Evolutionary conservation across 2,113 vertebrate species (phyloP).

Genomic region (Galbula dea): DNA sequence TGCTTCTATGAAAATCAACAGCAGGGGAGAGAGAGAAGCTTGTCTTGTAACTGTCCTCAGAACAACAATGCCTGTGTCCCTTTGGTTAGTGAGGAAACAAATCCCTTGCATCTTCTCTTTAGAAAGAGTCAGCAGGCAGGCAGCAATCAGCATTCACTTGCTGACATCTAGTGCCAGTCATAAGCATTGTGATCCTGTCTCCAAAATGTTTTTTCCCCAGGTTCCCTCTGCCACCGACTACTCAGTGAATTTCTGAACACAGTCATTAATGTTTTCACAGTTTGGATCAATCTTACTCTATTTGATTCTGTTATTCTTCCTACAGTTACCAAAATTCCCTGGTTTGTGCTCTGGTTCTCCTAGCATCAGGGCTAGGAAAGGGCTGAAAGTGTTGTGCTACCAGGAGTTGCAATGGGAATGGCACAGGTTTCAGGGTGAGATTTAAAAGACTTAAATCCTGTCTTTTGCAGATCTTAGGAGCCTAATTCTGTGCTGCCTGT

Average conservation of each 20-base stretch:
- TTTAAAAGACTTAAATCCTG: neutral
- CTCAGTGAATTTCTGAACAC: neutral
- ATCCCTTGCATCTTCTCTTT: neutral
- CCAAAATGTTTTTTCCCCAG: neutral
- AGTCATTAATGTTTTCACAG: neutral
- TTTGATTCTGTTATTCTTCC: neutral
- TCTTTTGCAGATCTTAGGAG: neutral
- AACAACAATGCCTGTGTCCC: neutral
- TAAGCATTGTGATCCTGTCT: neutral
- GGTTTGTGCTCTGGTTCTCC: neutral
- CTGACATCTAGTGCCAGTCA: slow-evolving; percentile 66
- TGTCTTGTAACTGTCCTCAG: neutral
- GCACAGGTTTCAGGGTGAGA: fast-evolving
- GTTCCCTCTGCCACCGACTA: neutral
- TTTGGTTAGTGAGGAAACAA: fast-evolving
- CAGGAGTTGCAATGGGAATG: neutral
- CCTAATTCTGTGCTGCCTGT: neutral
- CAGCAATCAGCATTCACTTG: slow-evolving; percentile 6
- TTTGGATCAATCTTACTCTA: neutral
- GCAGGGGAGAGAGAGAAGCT: fast-evolving
- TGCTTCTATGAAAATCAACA: neutral
- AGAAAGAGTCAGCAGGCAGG: fast-evolving
- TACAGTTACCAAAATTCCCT: neutral
- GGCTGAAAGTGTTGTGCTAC: too few relatives aligned
- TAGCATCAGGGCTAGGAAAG: too few relatives aligned